Evolutionary conservation across 2,888 invertebrate species (phyloP).

Genomic region (Litoditis marina): DNA sequence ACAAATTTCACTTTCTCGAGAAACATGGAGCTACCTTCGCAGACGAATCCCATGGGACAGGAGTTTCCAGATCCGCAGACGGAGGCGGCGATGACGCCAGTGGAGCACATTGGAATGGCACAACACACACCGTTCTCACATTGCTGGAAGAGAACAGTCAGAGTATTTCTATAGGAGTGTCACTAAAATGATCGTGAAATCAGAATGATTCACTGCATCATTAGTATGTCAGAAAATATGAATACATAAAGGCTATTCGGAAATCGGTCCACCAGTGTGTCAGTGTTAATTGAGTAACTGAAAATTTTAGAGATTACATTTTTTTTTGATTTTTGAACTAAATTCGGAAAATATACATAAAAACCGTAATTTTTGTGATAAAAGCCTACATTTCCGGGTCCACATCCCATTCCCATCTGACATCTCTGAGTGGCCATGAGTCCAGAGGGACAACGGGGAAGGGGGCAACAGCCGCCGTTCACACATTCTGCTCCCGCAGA

Average conservation of each 20-base stretch:
- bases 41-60: constrained; percentile 55
- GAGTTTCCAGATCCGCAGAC: constrained; percentile 55
- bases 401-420: constrained; percentile 44
- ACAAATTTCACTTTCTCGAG: too few species aligned
- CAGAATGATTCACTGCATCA: too few species aligned
- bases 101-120: constrained; percentile 52
- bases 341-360: too few species aligned
- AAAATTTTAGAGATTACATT: too few species aligned
- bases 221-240: not conserved
- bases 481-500: constrained; percentile 46
- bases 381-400: constrained; percentile 41
- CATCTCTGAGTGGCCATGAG: constrained; percentile 47
- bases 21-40: too few species aligned
- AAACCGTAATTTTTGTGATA: too few species aligned
- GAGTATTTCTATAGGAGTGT: not conserved
- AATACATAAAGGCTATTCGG: too few species aligned
- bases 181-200: not conserved
- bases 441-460: constrained; percentile 54
- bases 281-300: too few species aligned
- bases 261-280: too few species aligned
- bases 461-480: constrained; percentile 51
- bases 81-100: constrained; percentile 46
- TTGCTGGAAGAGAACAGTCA: constrained; percentile 34
- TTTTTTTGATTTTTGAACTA: too few species aligned
- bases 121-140: constrained; percentile 59